phyloP scores from a whole-genome alignment of 1,140 invertebrate species.

The Leguminivora glycinivorella region DNA sequence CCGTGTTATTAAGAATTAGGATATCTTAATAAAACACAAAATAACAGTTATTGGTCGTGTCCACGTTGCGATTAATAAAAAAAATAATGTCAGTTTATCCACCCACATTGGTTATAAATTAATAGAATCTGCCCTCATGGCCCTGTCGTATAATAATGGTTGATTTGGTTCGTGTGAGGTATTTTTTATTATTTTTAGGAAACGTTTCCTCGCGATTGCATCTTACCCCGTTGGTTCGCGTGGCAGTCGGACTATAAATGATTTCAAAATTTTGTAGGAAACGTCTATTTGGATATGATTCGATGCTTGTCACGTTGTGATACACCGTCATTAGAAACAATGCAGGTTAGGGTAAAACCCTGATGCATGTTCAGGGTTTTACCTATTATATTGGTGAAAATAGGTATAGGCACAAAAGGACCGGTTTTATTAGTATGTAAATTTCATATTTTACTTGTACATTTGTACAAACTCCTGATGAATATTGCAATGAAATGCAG shows the following conservation, averaged over 20 bases:
- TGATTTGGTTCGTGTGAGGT: conserved; percentile 74
- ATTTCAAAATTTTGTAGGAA: conserved; percentile 5
- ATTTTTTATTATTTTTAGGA: conserved; percentile 71
- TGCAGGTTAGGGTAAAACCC: too few relatives aligned
- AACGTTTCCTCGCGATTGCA: conserved; percentile 54
- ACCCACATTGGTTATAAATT: conserved; percentile 78
- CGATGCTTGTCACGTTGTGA: background rate
- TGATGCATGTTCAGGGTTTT: background rate
- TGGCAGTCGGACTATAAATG: conserved; percentile 18
- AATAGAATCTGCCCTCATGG: conserved; percentile 75
- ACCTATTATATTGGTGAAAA: too few relatives aligned
- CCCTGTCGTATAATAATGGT: conserved; percentile 71
- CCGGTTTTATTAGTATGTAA: too few relatives aligned
- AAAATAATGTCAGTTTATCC: conserved; percentile 75
- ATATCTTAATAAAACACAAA: conserved; percentile 58
- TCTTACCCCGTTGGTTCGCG: conserved; percentile 27
- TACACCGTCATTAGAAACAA: background rate
- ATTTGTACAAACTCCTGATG: too few relatives aligned
- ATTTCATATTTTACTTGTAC: too few relatives aligned
- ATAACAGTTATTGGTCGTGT: conserved; percentile 61
- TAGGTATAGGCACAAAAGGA: too few relatives aligned
- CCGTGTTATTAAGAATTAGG: conserved; percentile 33
- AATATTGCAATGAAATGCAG: too few relatives aligned
- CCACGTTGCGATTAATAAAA: conserved; percentile 58
- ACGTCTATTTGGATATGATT: background rate